Evolutionary conservation across 1,140 invertebrate genomes (phyloP).

Genomic region (Cherax quadricarinatus): DNA sequence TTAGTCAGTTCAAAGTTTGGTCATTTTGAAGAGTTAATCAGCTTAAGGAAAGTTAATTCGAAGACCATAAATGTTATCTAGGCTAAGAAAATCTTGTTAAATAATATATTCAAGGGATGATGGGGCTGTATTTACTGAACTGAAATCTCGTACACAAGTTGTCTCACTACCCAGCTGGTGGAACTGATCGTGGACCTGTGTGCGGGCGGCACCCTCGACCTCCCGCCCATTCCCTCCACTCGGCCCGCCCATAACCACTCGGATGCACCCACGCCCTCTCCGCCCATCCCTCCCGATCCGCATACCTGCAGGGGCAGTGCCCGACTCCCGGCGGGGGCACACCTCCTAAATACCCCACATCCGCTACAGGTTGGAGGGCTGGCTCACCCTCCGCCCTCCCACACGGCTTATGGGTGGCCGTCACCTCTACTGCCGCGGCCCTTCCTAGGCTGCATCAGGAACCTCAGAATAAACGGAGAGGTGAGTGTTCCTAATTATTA

Average conservation of each 20-base stretch:
- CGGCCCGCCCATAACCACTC: not conserved
- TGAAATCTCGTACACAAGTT: too few species aligned
- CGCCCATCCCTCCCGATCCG: not conserved
- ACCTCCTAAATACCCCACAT: not conserved
- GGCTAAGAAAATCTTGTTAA: too few species aligned
- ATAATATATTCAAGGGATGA: too few species aligned
- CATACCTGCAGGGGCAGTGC: conserved; percentile 24
- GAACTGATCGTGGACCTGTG: conserved; percentile 33
- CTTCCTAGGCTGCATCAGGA: conserved; percentile 22
- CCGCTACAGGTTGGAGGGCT: conserved; percentile 38
- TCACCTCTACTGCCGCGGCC: not conserved
- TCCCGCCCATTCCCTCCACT: not conserved
- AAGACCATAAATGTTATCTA: too few species aligned
- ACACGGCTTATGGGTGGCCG: conserved; percentile 23
- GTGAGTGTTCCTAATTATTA: not conserved
- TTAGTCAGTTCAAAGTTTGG: too few species aligned
- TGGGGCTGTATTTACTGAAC: too few species aligned
- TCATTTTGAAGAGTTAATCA: too few species aligned
- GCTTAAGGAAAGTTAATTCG: too few species aligned
- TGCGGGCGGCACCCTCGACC: conserved; percentile 8
- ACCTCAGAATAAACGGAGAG: conserved; percentile 40
- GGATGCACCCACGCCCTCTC: not conserved
- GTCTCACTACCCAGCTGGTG: not conserved
- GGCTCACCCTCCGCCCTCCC: conserved; percentile 26
- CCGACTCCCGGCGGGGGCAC: conserved; percentile 10